A percentile compares a stretch with the other conserved stretches of the same genome.
phyloP scores from a whole-genome alignment of 2,113 vertebrate genomes.

The Halichoerus grypus region DNA sequence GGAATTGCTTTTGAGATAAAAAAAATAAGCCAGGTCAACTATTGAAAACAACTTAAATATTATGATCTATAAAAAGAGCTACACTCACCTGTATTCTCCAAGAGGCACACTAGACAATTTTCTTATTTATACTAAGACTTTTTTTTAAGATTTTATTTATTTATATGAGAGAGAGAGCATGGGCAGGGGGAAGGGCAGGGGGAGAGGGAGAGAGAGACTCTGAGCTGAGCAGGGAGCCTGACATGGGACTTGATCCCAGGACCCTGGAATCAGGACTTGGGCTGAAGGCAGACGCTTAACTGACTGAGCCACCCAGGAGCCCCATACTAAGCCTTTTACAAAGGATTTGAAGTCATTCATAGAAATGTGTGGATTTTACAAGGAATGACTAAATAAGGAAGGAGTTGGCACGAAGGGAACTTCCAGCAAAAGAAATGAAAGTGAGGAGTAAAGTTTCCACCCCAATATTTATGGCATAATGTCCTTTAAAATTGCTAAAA shows the following conservation, averaged over 20 bases:
- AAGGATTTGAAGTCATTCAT: neutral
- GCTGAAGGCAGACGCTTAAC: too few relatives aligned
- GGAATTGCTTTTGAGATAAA: neutral
- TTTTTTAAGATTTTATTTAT: too few relatives aligned
- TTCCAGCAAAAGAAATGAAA: neutral
- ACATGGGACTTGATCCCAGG: too few relatives aligned
- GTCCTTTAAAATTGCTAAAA: neutral
- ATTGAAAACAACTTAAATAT: neutral
- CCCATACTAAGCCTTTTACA: neutral
- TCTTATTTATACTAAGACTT: neutral
- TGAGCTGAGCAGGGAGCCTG: too few relatives aligned
- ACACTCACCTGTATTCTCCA: neutral
- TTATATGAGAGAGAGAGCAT: too few relatives aligned
- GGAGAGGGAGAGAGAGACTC: too few relatives aligned
- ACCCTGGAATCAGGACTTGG: too few relatives aligned
- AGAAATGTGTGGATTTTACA: neutral
- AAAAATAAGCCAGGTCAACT: neutral
- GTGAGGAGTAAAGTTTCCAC: neutral
- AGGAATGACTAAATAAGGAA: neutral
- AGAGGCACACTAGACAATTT: neutral
- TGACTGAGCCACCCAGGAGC: too few relatives aligned
- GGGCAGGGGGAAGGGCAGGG: too few relatives aligned
- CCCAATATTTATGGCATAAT: neutral
- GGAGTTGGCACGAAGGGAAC: neutral
- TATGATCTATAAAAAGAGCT: neutral